Conservation (phyloP, 2,113 vertebrate genomes). For the Catharus minimus region DNA sequence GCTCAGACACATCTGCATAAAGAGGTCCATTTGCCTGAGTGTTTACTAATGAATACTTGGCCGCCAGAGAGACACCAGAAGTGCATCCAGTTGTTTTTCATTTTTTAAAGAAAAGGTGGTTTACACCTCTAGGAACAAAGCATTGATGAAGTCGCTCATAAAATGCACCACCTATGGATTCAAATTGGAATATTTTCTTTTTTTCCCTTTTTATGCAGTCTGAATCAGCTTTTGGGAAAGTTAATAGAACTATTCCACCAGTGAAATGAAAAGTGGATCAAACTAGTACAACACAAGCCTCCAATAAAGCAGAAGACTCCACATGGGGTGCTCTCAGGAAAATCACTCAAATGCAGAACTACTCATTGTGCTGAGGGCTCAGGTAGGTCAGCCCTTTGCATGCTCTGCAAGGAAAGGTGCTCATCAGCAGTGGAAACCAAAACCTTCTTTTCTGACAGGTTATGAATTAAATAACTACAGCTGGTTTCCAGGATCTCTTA, state of each 20-base stretch:
- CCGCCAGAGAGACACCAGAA: background rate
- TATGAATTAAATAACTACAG: conserved; percentile 15
- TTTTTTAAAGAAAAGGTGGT: background rate
- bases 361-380: background rate
- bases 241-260: background rate
- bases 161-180: background rate
- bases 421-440: background rate
- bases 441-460: background rate
- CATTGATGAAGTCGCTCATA: background rate
- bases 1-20: background rate
- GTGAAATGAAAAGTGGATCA: conserved; percentile 3
- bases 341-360: background rate
- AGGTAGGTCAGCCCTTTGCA: background rate
- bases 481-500: background rate
- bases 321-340: background rate
- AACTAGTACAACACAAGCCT: background rate
- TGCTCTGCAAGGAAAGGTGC: background rate
- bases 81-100: background rate
- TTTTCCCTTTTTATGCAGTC: background rate
- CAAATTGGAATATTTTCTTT: background rate
- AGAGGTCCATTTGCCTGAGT: background rate
- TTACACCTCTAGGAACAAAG: background rate
- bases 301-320: background rate
- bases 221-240: background rate
- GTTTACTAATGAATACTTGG: background rate